phyloP scores from a whole-genome alignment of 2,797 vertebrate species.

The Synaphobranchus kaupii region DNA sequence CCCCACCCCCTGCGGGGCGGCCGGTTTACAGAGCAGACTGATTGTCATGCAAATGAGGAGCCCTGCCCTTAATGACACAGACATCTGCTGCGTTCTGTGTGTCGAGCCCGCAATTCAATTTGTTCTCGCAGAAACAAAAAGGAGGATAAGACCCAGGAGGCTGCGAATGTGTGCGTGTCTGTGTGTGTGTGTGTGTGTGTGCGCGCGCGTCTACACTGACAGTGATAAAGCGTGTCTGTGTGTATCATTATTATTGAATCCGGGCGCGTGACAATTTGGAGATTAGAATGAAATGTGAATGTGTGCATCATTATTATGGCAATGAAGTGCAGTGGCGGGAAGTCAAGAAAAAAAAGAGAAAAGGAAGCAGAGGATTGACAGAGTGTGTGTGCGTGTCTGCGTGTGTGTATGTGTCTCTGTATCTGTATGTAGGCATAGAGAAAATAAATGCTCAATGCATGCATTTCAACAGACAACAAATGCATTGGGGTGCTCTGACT shows the following conservation, averaged over 20 bases:
- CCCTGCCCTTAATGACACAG: slow-evolving; percentile 71
- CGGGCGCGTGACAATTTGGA: slow-evolving; percentile 45
- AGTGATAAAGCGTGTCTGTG: background rate
- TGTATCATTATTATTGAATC: slow-evolving; percentile 7
- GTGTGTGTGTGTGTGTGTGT: slow-evolving; percentile 35
- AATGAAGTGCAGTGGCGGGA: background rate
- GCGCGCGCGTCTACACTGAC: slow-evolving; percentile 19
- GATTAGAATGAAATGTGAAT: slow-evolving; percentile 32
- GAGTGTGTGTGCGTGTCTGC: background rate
- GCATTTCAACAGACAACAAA: background rate
- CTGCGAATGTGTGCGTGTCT: slow-evolving; percentile 49
- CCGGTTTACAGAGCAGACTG: slow-evolving; percentile 33
- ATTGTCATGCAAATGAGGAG: slow-evolving; percentile 77
- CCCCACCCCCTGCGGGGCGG: slow-evolving; percentile 40
- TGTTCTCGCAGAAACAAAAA: slow-evolving; percentile 59
- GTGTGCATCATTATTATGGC: background rate
- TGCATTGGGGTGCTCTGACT: background rate
- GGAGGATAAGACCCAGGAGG: slow-evolving; percentile 71
- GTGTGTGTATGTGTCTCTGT: background rate
- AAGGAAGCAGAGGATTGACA: background rate
- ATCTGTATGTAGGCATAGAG: background rate
- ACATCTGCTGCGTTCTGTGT: slow-evolving; percentile 73
- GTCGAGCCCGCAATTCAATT: slow-evolving; percentile 72
- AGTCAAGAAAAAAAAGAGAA: background rate
- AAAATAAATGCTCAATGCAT: background rate